These are phyloP conservation scores for Genyomyrus donnyi DNA, from an alignment of 2,113 vertebrate species.

Conservation along the genomic window DNA sequence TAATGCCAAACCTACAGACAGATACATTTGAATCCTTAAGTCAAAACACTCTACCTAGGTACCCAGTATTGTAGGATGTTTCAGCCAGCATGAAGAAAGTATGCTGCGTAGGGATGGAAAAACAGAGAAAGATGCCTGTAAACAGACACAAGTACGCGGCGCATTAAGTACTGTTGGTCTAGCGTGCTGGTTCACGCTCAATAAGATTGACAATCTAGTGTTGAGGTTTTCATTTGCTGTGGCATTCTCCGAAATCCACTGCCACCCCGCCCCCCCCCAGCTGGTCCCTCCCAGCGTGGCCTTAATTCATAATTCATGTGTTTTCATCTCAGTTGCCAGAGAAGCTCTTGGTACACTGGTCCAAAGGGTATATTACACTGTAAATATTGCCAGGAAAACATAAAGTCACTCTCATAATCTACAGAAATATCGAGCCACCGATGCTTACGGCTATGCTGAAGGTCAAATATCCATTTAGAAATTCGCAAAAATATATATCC, in stretches of 20 bases:
- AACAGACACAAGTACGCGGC: background rate
- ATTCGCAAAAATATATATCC: conserved; percentile 44
- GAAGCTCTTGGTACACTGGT: conserved; percentile 25
- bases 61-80: background rate
- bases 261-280: background rate
- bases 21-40: background rate
- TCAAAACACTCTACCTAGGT: background rate
- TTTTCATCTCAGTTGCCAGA: conserved; percentile 31
- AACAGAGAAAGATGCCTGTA: background rate
- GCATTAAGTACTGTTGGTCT: background rate
- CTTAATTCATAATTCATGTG: conserved; percentile 38
- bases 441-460: conserved; percentile 26
- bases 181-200: background rate
- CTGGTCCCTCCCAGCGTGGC: conserved; percentile 1
- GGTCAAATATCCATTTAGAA: conserved; percentile 54
- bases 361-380: conserved; percentile 35
- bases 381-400: conserved; percentile 26
- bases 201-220: background rate
- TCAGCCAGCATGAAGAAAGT: background rate
- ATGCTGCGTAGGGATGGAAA: background rate
- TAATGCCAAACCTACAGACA: background rate
- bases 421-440: conserved; percentile 25
- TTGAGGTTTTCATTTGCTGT: background rate
- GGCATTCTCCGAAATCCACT: background rate
- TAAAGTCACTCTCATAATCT: background rate